Conservation (phyloP, 2,113 vertebrate genomes). For the Rhinoptilus africanus region DNA sequence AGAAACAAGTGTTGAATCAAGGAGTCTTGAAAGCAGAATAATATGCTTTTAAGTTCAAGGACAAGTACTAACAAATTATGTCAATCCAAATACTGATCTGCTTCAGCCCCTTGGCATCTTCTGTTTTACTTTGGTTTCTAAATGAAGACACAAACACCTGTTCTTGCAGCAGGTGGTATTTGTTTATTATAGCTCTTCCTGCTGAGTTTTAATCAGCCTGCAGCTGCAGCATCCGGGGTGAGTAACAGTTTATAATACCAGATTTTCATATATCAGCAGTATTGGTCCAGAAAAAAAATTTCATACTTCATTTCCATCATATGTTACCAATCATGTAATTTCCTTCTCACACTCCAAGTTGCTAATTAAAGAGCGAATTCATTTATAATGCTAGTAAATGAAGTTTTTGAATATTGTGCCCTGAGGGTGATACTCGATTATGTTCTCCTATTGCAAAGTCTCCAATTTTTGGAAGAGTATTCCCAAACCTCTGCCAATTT, state of each 20-base stretch:
- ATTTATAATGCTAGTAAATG: conserved; percentile 41
- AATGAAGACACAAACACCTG: conserved; percentile 78
- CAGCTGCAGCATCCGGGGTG: conserved; percentile 68
- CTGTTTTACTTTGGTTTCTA: conserved; percentile 70
- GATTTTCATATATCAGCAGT: conserved; percentile 50
- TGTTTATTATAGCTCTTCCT: conserved; percentile 75
- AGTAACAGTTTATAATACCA: conserved; percentile 59
- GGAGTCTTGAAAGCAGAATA: conserved; percentile 29
- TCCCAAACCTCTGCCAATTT: conserved; percentile 21
- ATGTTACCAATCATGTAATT: conserved; percentile 59
- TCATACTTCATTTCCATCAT: conserved; percentile 63
- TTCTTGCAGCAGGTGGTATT: conserved; percentile 76
- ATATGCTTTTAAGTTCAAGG: conserved; percentile 62
- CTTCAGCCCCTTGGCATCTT: conserved; percentile 55
- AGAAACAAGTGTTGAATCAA: neutral
- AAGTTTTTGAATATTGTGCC: conserved; percentile 46
- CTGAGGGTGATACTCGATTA: conserved; percentile 32
- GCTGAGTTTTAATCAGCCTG: conserved; percentile 77
- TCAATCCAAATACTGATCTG: conserved; percentile 51
- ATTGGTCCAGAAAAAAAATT: conserved; percentile 7
- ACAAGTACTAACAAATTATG: conserved; percentile 59
- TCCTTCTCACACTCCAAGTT: conserved; percentile 45
- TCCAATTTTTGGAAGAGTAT: conserved; percentile 39
- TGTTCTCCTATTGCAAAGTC: conserved; percentile 22
- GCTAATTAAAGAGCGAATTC: conserved; percentile 71